These are phyloP conservation scores for Scophthalmus maximus DNA, from an alignment of 2,113 vertebrate genomes.

Conservation along the genomic window DNA sequence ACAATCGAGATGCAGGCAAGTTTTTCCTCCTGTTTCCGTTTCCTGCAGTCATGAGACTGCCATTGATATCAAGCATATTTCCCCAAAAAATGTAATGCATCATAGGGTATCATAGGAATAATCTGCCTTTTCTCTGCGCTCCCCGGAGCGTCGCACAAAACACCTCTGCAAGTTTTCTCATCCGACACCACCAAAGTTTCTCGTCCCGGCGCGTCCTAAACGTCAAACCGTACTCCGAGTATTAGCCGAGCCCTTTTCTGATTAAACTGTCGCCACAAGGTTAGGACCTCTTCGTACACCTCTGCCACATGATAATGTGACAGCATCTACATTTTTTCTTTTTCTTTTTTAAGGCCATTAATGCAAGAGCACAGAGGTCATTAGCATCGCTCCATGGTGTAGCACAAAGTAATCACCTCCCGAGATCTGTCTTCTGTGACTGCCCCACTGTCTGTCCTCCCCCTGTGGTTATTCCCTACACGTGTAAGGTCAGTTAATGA, in stretches of 20 bases:
- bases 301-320: conserved; percentile 78
- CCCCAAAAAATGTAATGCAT: too few species aligned
- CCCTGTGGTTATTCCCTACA: conserved; percentile 74
- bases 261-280: conserved; percentile 71
- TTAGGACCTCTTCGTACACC: conserved; percentile 71
- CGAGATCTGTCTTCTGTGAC: conserved; percentile 75
- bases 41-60: too few species aligned
- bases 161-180: conserved; percentile 1
- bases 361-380: conserved; percentile 86
- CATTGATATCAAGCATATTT: too few species aligned
- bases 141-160: too few species aligned
- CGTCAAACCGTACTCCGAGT: conserved; percentile 49
- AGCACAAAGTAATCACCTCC: conserved; percentile 84
- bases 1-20: too few species aligned
- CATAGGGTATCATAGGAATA: too few species aligned
- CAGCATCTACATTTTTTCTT: conserved; percentile 49
- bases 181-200: conserved; percentile 25
- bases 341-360: conserved; percentile 75
- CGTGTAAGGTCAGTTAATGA: conserved; percentile 83
- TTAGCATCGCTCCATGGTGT: conserved; percentile 83
- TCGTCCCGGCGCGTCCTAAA: conserved; percentile 41
- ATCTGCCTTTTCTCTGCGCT: too few species aligned
- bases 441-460: conserved; percentile 75
- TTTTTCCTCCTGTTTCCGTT: too few species aligned
- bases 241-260: conserved; percentile 36